These are phyloP conservation scores for Sphaerophoria rueppellii DNA, from an alignment of 2,888 invertebrate genomes.

Conservation along the genomic window DNA sequence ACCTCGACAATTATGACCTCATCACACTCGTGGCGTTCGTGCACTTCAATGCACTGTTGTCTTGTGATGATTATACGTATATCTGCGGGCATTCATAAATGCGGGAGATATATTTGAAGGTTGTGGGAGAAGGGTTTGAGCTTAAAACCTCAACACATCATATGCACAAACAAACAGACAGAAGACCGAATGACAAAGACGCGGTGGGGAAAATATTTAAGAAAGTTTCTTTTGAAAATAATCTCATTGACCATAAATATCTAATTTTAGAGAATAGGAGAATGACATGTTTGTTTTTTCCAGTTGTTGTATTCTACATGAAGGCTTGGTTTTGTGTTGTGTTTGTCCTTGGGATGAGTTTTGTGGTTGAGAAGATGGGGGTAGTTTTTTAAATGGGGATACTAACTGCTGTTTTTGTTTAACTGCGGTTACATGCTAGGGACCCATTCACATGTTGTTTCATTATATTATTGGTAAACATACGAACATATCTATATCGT, in stretches of 20 bases:
- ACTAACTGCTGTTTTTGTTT: slow-evolving; percentile 1
- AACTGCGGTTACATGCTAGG: not conserved
- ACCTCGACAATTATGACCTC: slow-evolving; percentile 73
- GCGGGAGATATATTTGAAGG: slow-evolving; percentile 46
- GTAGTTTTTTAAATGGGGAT: not conserved
- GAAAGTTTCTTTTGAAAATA: slow-evolving; percentile 64
- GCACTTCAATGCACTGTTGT: slow-evolving; percentile 31
- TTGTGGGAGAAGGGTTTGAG: slow-evolving; percentile 39
- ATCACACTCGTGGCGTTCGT: slow-evolving; percentile 64
- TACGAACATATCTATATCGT: too few species aligned
- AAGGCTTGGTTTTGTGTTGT: slow-evolving; percentile 25
- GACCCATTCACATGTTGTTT: not conserved
- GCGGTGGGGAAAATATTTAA: slow-evolving; percentile 37
- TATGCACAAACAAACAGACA: slow-evolving; percentile 17
- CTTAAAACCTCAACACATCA: slow-evolving; percentile 65
- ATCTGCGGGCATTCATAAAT: slow-evolving; percentile 66
- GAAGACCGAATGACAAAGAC: not conserved
- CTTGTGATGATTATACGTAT: slow-evolving; percentile 20
- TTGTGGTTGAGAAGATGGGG: not conserved
- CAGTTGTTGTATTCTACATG: slow-evolving; percentile 18
- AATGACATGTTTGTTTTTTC: slow-evolving; percentile 52
- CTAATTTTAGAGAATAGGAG: slow-evolving; percentile 45
- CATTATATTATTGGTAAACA: not conserved
- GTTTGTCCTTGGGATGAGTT: slow-evolving; percentile 2
- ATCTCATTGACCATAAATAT: slow-evolving; percentile 69